Base-by-base conservation (phyloP, 2,888 invertebrate genomes). In the Caenorhabditis japonica region DNA sequence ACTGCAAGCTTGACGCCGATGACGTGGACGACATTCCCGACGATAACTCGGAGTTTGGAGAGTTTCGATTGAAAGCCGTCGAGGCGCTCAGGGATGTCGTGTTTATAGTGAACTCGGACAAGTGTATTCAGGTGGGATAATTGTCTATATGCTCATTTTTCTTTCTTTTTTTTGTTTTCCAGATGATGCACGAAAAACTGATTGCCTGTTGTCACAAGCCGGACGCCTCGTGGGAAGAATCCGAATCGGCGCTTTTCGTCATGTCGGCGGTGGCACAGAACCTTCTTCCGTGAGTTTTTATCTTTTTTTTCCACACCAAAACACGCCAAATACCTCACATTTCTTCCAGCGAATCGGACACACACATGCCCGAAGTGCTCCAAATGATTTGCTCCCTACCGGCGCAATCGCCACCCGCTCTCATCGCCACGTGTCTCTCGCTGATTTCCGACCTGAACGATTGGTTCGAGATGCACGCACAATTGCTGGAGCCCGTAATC, bases 21-120 rank as follows among this genome's bases (percentile, higher is more conserved):
- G 62, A 69, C 93, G 93, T 91, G 90, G 91, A 94, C 62, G 93
- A 93, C 19, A 89, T 95, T 46, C 91, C 94, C 1, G 93, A 93
- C 74, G 93, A 93, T 61, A 92, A 92, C 0, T 94, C 94, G 85
- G 90, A 90, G 59, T 95, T 96, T 91, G 91, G 91, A 64, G 93
- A 93, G 80, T 94, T 94, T 89, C 91, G 99, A 76, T 92, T 51
- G 27, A 79, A 82, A 56, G 80, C 75, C 3, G 34, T 93, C 30
- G 97, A 97, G 88, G 90, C 97, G 64, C 93, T 97, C 76, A 95
- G 95, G 88, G 97, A 99, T 88, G 94, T 97, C 46, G 94, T 95
- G 41, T 97, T 97, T 89, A 94, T 97, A 59, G 93, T 97, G 74
- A 95, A 96, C 1, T 95, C 95, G 30, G 93, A 93, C 72, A 92